A percentile compares a stretch with the other conserved stretches of the same genome.
Evolutionary conservation across 2,797 vertebrate genomes (phyloP).

Genomic region (Iguana delicatissima): DNA sequence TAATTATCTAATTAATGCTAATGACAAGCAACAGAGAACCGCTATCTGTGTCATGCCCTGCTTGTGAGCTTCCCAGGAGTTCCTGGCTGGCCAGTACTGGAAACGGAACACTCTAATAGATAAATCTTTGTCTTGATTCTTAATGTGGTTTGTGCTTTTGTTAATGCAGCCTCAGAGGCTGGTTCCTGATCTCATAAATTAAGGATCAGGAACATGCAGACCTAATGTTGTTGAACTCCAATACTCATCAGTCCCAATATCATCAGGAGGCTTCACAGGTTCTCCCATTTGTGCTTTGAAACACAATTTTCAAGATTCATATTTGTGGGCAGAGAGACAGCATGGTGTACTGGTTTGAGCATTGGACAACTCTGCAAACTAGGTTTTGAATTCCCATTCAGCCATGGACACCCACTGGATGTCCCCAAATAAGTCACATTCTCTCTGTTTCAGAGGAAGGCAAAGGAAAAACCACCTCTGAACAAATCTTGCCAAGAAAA

Average conservation of each 20-base stretch:
- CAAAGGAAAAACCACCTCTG: no score
- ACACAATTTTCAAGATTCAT: neutral
- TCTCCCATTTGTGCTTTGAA: neutral
- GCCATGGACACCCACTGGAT: no score
- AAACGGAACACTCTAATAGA: neutral
- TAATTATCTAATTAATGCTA: conserved; percentile 16
- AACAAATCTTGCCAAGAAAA: no score
- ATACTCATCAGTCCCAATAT: neutral
- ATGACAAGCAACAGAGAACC: neutral
- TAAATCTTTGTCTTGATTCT: neutral
- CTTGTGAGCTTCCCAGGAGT: neutral
- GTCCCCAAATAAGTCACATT: no score
- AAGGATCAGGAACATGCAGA: neutral
- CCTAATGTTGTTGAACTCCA: neutral
- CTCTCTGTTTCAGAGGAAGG: no score
- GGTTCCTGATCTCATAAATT: neutral
- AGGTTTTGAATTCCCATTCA: no score
- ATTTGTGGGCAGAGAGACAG: neutral
- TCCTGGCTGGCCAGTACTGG: neutral
- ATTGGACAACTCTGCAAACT: no score
- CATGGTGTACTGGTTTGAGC: no score
- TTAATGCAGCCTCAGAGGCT: neutral
- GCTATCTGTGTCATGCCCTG: conserved; percentile 10
- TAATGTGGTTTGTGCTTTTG: neutral
- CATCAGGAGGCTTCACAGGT: neutral